Evolutionary conservation across 2,797 vertebrate species (phyloP).

Genomic region (Aselliscus stoliczkanus): DNA sequence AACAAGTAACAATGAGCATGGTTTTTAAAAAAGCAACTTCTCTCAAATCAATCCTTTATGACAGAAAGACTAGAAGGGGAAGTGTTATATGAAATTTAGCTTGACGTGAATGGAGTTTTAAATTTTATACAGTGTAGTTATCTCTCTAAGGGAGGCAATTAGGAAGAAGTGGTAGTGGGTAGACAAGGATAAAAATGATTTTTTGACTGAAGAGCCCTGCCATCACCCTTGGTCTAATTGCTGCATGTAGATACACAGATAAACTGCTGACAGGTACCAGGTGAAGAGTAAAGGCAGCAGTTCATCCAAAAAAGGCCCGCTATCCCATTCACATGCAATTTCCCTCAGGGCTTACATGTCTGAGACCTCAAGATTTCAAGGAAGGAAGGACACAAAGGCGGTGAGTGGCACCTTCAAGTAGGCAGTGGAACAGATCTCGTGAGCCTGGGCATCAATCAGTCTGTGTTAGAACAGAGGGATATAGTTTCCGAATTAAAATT

Average conservation of each 20-base stretch:
- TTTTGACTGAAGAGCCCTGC: neutral
- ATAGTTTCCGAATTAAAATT: slow-evolving; percentile 5
- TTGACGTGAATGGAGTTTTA: slow-evolving; percentile 17
- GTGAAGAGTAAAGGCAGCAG: neutral
- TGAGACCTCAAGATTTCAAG: neutral
- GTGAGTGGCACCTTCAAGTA: neutral
- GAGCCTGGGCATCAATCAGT: neutral
- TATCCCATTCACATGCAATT: neutral
- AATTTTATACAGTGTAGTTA: neutral
- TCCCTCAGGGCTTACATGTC: neutral
- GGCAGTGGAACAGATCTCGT: neutral
- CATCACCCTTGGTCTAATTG: neutral
- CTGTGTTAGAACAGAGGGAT: neutral
- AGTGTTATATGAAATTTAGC: slow-evolving; percentile 9
- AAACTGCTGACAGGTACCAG: neutral
- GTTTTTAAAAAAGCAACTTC: neutral
- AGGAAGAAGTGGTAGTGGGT: neutral
- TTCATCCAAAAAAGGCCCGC: neutral
- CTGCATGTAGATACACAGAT: neutral
- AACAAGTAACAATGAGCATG: neutral
- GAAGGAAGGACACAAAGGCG: neutral
- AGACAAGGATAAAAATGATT: neutral
- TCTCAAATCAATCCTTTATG: slow-evolving; percentile 21
- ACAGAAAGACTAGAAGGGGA: neutral
- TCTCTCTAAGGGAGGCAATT: neutral